Base-by-base conservation (phyloP, 2,113 vertebrate species). In the Rhadina sibilatrix region DNA sequence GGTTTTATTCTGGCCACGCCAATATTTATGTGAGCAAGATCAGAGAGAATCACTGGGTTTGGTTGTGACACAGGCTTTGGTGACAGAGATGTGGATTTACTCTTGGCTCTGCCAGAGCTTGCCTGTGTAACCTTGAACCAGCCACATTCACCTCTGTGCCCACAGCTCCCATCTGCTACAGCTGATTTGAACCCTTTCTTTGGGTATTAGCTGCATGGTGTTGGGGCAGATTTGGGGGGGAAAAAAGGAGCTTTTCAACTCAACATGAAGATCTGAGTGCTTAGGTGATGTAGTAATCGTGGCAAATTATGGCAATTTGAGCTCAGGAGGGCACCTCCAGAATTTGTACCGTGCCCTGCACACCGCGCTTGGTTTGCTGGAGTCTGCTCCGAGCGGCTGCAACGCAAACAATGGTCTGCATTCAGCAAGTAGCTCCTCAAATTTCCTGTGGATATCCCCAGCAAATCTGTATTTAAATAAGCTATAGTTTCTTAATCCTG, bases 1-100 rank as follows among this genome's bases (percentile, higher is more conserved):
- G 93, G 95, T 96, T 97, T 94, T 68, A 15, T 94, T 94, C 89
- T 81, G 72, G 86, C 88, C 95, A 76, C 35, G 65, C 92, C 93
- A 93, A 95, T 96, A 92, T 96, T 94, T 95, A 87, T 75, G 76
- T 46, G 80, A 96, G 57, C 80, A 83, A 89, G 94, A 96, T 96
- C 95, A 96, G 96, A 96, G 84, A 23, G 93, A 78, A 82, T 57
- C 64, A n/a, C 46, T 88, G 81, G 79, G 60, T 57, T 72, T 95
- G 82, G 81, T 91, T 90, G 82, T 76, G 90, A 90, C 79, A 77
- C 28, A 52, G 76, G 33, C 60, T 90, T 69, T 74, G 82, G 91
- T 91, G 87, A 71, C 71, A 65, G 79, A 77, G 90, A 83, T 0
- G 5, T 83, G 57, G 77, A 64, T 94, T 92, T 90, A 65, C 83